Evolutionary conservation across 2,797 vertebrate genomes (phyloP).

Genomic region (Galaxias olidus): DNA sequence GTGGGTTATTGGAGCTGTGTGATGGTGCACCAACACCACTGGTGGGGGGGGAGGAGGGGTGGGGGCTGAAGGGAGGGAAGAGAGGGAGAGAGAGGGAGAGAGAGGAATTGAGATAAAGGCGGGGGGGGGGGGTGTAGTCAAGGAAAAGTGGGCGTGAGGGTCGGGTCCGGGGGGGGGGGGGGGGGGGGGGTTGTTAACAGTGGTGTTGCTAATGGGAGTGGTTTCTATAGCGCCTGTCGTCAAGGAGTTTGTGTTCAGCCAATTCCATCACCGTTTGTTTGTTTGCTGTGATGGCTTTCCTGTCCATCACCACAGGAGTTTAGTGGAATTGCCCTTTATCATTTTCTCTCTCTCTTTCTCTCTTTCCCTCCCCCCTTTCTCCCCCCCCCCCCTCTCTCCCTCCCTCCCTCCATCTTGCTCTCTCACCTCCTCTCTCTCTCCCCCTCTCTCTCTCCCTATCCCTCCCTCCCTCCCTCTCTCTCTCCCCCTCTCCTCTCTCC

Average conservation of each 20-base stretch:
- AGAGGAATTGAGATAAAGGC: background rate
- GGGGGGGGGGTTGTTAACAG: background rate
- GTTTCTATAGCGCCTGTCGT: background rate
- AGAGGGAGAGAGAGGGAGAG: background rate
- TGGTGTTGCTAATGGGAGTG: background rate
- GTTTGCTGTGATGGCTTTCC: background rate
- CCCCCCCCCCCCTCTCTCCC: too few species aligned
- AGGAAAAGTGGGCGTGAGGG: background rate
- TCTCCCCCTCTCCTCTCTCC: too few species aligned
- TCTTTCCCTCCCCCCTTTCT: too few species aligned
- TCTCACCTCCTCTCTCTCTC: background rate
- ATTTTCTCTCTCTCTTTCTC: background rate
- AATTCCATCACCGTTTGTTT: constrained; percentile 6
- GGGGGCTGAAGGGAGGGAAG: background rate
- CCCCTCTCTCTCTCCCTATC: background rate
- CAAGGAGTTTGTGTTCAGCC: background rate
- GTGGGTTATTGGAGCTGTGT: constrained; percentile 35
- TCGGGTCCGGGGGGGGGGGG: background rate
- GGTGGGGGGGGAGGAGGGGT: background rate
- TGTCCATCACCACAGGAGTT: background rate
- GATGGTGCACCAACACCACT: constrained; percentile 15
- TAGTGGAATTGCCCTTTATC: background rate
- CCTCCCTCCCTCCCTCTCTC: background rate
- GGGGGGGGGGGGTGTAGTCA: background rate
- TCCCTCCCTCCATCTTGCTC: background rate